Evolutionary conservation across 2,888 invertebrate species (phyloP), one percentile per base, ranked within the genome.

Genomic region (Cybosia mesomella): DNA sequence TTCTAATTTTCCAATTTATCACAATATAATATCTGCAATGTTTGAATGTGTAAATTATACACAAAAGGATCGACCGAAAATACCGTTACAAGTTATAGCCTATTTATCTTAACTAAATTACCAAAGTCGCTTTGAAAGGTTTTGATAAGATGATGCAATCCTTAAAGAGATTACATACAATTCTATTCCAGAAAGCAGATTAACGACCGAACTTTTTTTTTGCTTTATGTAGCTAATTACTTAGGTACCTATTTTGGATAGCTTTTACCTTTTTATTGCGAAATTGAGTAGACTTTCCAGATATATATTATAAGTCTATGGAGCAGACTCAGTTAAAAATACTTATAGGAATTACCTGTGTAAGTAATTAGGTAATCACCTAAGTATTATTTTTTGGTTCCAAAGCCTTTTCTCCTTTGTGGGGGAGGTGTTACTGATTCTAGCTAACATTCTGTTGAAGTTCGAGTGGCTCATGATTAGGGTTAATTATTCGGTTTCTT

Each of bases 131-230:
- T 49, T 49, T 49, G 49, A 49, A 4, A 2, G 1, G 18, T n/a
- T 49, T 49, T n/a, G n/a, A n/a, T 49, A 49, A 49, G n/a, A 49
- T 49, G 49, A 49, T 49, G 49, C 49, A 49, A 49, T 49, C 18
- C 8, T n/a, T 9, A n/a, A n/a, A 49, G 9, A 49, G n/a, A 49
- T 49, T 49, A 49, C 49, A 18, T 49, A 49, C 49, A 49, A 4
- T 49, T n/a, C n/a, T n/a, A 49, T 49, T 49, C n/a, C n/a, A n/a
- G 9, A 49, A 49, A 49, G 49, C n/a, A 18, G 9, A 28, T 4
- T 28, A 49, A 49, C n/a, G 49, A 49, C n/a, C n/a, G 8, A n/a
- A 13, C 21, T 24, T 55, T 21, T 22, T 2, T 64, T 43, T 64
- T 36, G n/a, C n/a, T n/a, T 28, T 24, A 21, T 10, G 22, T 43